A percentile compares a stretch with the other conserved stretches of the same genome.
These are phyloP conservation scores for Tonatia bakeri DNA, from an alignment of 2,113 vertebrate genomes.

Conservation along the genomic window DNA sequence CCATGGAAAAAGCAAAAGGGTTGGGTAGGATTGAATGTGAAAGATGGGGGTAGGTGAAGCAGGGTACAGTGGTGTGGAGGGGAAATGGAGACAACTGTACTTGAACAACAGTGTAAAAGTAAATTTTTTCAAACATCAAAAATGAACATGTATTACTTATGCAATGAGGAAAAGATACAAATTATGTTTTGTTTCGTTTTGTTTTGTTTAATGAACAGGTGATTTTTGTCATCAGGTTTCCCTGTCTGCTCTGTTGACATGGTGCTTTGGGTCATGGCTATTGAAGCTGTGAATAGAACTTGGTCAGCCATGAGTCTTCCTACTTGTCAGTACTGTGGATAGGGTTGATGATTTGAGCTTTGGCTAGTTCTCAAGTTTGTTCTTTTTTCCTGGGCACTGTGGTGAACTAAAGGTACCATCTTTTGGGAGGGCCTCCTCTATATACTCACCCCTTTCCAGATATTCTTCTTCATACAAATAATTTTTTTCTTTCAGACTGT, in stretches of 20 bases:
- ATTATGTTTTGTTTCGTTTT: background rate
- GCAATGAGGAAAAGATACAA: background rate
- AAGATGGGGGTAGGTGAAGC: too few species aligned
- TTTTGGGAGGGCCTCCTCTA: background rate
- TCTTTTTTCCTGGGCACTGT: background rate
- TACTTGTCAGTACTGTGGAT: background rate
- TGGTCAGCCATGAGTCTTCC: background rate
- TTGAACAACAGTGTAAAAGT: too few species aligned
- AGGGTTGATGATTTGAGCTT: background rate
- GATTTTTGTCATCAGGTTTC: background rate
- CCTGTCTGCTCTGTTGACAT: background rate
- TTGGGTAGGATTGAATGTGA: too few species aligned
- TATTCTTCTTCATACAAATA: background rate
- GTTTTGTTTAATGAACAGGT: background rate
- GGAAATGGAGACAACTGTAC: too few species aligned
- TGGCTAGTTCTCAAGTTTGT: background rate
- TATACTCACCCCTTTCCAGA: background rate
- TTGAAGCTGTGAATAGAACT: background rate
- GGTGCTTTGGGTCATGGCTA: background rate
- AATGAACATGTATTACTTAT: background rate
- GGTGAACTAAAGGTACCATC: background rate
- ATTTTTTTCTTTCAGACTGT: background rate
- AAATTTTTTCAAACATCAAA: background rate
- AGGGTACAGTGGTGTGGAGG: too few species aligned
- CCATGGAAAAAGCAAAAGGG: too few species aligned